Evolutionary conservation across 53 echinoderm and acorn worm genomes (phyloP), one percentile per base, ranked within the genome.

Genomic region (Echinarachnius parma): DNA sequence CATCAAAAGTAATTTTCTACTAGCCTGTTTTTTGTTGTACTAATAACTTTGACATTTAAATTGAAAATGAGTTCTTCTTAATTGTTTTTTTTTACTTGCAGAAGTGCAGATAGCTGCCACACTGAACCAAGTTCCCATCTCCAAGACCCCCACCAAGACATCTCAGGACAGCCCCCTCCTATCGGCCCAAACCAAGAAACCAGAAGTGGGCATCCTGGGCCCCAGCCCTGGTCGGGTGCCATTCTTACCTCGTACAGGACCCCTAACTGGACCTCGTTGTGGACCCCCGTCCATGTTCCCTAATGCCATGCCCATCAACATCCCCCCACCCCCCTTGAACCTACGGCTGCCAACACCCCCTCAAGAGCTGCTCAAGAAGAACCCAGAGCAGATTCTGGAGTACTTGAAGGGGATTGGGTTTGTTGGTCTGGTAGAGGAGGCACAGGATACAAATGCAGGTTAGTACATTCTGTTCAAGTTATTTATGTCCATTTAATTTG

Each of bases 241-340:
- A n/a, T n/a, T n/a, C n/a, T n/a, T n/a, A n/a, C 50, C 34, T 46
- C 65, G 45, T 47, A 39, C 39, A 9, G 39, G 7, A 9, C 7
- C 39, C 39, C 39, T 13, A 49, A 10, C 50, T 4, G 50, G 49
- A 13, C 32, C 52, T 5, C 68, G 50, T 20, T 9, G 49, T 11
- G 68, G 68, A 2, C 74, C 74, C 5, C 74, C 74, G 14, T 18
- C 74, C 36, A 36, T 56, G 55, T 72, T 72, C 20, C 74, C 74
- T 39, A 55, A 72, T n/a, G 74, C 55, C 28, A 19, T 72, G 25
- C 55, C 55, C 26, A 72, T 72, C 28, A 44, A 44, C 28, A 72
- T 72, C 37, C 74, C 74, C 2, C 74, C 74, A n/a, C 74, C 74
- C n/a, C 74, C 74, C 5, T 25, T 56, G 74, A 42, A 37, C 37